A percentile compares a stretch with the other conserved stretches of the same genome.
Evolutionary conservation across 1,140 invertebrate genomes (phyloP).

Genomic region (Dreissena rostriformis): DNA sequence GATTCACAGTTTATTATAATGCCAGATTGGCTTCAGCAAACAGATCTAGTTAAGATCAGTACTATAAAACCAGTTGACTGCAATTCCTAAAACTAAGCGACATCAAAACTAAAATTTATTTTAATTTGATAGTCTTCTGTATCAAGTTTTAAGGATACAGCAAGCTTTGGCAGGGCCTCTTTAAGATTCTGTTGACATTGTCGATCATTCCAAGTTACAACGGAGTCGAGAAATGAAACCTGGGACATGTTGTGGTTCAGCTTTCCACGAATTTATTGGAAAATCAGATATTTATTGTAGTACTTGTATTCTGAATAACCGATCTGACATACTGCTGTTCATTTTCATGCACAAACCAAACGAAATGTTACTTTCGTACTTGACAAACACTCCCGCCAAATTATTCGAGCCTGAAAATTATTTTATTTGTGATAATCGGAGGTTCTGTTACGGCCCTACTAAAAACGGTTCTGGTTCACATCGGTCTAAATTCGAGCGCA

Average conservation of each 20-base stretch:
- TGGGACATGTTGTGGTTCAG: constrained; percentile 53
- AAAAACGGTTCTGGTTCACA: not conserved
- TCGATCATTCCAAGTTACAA: constrained; percentile 62
- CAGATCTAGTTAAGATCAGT: too few species aligned
- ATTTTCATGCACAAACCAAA: constrained; percentile 1
- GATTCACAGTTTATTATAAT: too few species aligned
- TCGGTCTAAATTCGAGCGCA: too few species aligned
- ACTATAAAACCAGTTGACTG: not conserved
- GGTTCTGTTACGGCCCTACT: not conserved
- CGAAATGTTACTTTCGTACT: not conserved
- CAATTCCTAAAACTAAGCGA: not conserved
- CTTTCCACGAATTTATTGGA: not conserved
- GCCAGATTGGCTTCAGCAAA: too few species aligned
- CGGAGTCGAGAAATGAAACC: constrained; percentile 61
- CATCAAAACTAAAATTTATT: too few species aligned
- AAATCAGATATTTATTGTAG: not conserved
- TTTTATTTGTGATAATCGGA: not conserved
- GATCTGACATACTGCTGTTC: not conserved
- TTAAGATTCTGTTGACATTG: constrained; percentile 58
- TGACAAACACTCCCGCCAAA: not conserved
- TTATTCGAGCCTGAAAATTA: not conserved
- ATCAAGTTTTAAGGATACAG: constrained; percentile 68
- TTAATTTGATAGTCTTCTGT: too few species aligned
- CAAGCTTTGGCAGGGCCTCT: constrained; percentile 62
- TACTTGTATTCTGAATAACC: not conserved